Evolutionary conservation across 2,113 vertebrate species (phyloP).

Genomic region (Litocranius walleri): DNA sequence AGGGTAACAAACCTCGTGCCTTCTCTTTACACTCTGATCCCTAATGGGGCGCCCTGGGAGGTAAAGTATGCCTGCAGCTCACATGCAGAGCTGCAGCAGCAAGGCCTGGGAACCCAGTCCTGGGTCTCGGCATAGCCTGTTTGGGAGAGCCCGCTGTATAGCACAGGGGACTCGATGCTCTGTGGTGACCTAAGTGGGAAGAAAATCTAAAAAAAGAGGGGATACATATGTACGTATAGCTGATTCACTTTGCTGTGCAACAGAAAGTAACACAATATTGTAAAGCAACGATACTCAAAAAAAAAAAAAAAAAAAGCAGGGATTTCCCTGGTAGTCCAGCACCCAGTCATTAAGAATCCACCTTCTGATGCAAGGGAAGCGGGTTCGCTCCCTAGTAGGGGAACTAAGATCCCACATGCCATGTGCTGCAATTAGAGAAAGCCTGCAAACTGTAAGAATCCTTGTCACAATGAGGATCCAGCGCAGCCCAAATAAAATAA

Average conservation of each 20-base stretch:
- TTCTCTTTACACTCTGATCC: background rate
- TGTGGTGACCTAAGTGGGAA: background rate
- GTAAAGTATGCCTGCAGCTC: too few species aligned
- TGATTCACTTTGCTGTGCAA: background rate
- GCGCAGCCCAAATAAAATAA: background rate
- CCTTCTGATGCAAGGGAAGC: background rate
- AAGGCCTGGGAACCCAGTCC: background rate
- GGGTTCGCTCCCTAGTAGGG: background rate
- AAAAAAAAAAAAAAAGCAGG: background rate
- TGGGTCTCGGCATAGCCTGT: background rate
- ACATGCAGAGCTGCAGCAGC: too few species aligned
- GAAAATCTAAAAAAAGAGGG: background rate
- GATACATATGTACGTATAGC: background rate
- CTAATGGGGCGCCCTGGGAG: background rate
- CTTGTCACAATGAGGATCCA: background rate
- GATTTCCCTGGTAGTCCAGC: background rate
- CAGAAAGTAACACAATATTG: background rate
- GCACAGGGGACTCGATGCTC: background rate
- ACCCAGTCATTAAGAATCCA: background rate
- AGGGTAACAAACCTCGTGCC: background rate
- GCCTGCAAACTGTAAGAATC: background rate
- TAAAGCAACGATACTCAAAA: background rate
- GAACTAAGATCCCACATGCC: background rate
- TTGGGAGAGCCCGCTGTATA: background rate
- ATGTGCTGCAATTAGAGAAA: background rate